Evolutionary conservation across 2,888 invertebrate species (phyloP).

Genomic region (Ferdinandea cuprea): DNA sequence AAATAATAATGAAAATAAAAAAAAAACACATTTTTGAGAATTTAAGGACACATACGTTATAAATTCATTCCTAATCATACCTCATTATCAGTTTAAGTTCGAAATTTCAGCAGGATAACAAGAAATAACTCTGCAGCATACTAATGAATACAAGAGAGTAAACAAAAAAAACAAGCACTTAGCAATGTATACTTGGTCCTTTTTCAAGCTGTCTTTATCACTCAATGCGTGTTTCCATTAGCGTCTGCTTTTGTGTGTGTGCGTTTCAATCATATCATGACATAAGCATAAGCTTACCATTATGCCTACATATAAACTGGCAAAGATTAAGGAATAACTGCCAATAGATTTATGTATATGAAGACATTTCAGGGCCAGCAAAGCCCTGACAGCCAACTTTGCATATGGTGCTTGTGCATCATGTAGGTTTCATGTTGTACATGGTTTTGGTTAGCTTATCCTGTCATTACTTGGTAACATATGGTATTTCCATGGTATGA

Average conservation of each 20-base stretch:
- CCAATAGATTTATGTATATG: constrained; percentile 17
- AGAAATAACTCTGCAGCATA: too few species aligned
- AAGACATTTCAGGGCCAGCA: constrained; percentile 2
- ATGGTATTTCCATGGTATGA: not conserved
- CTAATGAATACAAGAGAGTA: too few species aligned
- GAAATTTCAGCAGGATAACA: too few species aligned
- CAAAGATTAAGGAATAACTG: constrained; percentile 32
- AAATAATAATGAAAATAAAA: too few species aligned
- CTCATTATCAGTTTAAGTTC: too few species aligned
- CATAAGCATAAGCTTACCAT: constrained; percentile 25
- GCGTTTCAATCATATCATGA: constrained; percentile 7
- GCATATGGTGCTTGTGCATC: constrained; percentile 28
- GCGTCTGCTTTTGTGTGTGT: not conserved
- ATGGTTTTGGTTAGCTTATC: constrained; percentile 38
- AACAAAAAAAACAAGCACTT: too few species aligned
- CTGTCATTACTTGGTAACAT: constrained; percentile 13
- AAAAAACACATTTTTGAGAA: too few species aligned
- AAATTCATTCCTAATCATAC: too few species aligned
- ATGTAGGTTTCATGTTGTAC: constrained; percentile 51
- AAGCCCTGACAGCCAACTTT: not conserved
- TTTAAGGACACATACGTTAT: too few species aligned
- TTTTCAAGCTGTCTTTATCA: not conserved
- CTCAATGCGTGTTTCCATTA: not conserved
- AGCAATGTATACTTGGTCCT: too few species aligned
- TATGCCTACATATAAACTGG: not conserved